Percentiles rank a stretch among this genome's conserved stretches.
phyloP scores from a whole-genome alignment of 1,140 invertebrate species.

The Leptinotarsa texana region DNA sequence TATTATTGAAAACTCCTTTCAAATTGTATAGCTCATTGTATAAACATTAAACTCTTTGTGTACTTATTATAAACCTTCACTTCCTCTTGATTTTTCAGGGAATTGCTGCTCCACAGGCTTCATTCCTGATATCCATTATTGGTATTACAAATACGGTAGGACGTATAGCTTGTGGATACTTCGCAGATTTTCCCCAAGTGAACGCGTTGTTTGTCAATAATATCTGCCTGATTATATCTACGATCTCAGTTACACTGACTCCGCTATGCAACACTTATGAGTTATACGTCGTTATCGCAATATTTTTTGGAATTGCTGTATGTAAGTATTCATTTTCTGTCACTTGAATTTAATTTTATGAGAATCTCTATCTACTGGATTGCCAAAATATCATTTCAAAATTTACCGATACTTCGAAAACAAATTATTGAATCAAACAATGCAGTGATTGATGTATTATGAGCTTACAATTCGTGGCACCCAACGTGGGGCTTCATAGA shows the following conservation, averaged over 20 bases:
- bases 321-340: slow-evolving; percentile 70
- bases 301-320: slow-evolving; percentile 93
- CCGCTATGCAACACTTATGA: slow-evolving; percentile 82
- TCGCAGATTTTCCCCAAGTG: slow-evolving; percentile 84
- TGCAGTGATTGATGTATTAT: too few relatives aligned
- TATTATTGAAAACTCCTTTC: too few relatives aligned
- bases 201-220: slow-evolving; percentile 94
- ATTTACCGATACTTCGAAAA: too few relatives aligned
- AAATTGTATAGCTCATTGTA: too few relatives aligned
- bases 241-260: slow-evolving; percentile 79
- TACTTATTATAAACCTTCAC: background rate
- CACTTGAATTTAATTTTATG: too few relatives aligned
- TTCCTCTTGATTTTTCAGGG: slow-evolving; percentile 62
- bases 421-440: too few relatives aligned
- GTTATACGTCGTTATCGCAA: slow-evolving; percentile 79
- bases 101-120: slow-evolving; percentile 74
- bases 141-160: slow-evolving; percentile 94
- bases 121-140: slow-evolving; percentile 90
- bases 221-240: slow-evolving; percentile 87
- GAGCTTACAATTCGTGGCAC: too few relatives aligned
- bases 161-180: slow-evolving; percentile 83
- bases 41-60: background rate
- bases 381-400: too few relatives aligned
- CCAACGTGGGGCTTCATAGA: too few relatives aligned
- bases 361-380: too few relatives aligned